phyloP scores from a whole-genome alignment of 35 echinoderm and acorn worm species.

The Holothuria glaberrima region DNA sequence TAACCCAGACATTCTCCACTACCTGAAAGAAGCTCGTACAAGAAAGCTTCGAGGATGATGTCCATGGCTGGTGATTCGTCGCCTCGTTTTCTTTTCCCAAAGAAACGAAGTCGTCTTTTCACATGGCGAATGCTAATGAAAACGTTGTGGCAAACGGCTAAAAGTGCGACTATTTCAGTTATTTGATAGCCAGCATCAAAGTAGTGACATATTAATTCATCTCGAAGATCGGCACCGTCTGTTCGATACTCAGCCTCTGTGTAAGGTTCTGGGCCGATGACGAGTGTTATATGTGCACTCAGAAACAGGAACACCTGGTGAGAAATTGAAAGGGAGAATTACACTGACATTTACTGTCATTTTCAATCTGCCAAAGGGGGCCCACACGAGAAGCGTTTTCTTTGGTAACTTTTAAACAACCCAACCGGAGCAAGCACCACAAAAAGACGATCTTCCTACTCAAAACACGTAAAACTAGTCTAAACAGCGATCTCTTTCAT shows the following conservation, averaged over 20 bases:
- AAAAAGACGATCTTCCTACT: too few relatives aligned
- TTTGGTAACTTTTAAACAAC: too few relatives aligned
- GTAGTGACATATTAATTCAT: conserved; percentile 37
- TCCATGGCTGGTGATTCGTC: neutral
- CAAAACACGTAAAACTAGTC: too few relatives aligned
- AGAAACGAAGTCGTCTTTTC: conserved; percentile 6
- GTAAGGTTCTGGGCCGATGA: conserved; percentile 24
- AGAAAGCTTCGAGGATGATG: conserved; percentile 20
- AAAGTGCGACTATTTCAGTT: conserved; percentile 17
- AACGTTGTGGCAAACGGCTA: conserved; percentile 33
- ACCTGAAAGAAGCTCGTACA: neutral
- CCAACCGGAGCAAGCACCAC: too few relatives aligned
- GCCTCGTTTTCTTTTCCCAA: neutral
- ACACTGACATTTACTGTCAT: neutral
- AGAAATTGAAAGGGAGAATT: neutral
- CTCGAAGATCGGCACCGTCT: conserved; percentile 3
- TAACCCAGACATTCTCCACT: conserved; percentile 23
- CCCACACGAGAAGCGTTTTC: too few relatives aligned
- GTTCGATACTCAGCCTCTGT: conserved; percentile 26
- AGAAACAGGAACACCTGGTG: neutral
- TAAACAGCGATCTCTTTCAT: too few relatives aligned
- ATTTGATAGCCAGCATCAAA: conserved; percentile 33
- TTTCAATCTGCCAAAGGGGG: too few relatives aligned
- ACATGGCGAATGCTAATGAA: conserved; percentile 37
- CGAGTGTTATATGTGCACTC: neutral